phyloP scores from a whole-genome alignment of 2,888 invertebrate species.

The Epinotia bilunana region DNA sequence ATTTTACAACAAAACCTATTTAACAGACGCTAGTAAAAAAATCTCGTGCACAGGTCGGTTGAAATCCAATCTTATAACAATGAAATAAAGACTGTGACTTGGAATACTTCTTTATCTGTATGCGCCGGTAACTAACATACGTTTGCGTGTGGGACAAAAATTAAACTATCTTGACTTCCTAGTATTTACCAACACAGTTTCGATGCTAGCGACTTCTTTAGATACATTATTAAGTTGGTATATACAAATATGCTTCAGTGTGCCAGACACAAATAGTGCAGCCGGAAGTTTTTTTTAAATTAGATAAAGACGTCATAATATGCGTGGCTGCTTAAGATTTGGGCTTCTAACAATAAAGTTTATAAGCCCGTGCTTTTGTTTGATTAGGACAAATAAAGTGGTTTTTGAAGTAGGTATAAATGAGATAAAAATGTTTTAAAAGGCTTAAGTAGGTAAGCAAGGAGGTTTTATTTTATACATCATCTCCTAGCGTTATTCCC shows the following conservation, averaged over 20 bases:
- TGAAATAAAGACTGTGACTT: background rate
- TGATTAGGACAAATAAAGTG: constrained; percentile 14
- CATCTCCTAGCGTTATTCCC: no score
- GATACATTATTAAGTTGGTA: constrained; percentile 12
- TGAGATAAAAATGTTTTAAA: background rate
- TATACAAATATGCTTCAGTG: background rate
- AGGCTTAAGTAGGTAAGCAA: background rate
- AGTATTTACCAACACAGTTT: background rate
- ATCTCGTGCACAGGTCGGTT: background rate
- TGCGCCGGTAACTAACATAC: background rate
- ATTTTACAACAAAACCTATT: constrained; percentile 29
- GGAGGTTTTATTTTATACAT: no score
- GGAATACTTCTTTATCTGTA: background rate
- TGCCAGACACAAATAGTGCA: constrained; percentile 27
- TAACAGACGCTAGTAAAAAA: background rate
- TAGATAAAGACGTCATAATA: constrained; percentile 24
- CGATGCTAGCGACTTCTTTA: background rate
- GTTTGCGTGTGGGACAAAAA: constrained; percentile 19
- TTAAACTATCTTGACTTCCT: background rate
- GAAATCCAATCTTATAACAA: background rate
- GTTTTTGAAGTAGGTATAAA: constrained; percentile 2
- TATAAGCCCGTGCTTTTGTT: constrained; percentile 17
- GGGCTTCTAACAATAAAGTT: constrained; percentile 15
- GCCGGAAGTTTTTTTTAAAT: constrained; percentile 23
- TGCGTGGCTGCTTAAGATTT: constrained; percentile 17